Evolutionary conservation across 2,797 vertebrate species (phyloP), one percentile per base, ranked within the genome.

Genomic region (Neosalanx taihuensis): DNA sequence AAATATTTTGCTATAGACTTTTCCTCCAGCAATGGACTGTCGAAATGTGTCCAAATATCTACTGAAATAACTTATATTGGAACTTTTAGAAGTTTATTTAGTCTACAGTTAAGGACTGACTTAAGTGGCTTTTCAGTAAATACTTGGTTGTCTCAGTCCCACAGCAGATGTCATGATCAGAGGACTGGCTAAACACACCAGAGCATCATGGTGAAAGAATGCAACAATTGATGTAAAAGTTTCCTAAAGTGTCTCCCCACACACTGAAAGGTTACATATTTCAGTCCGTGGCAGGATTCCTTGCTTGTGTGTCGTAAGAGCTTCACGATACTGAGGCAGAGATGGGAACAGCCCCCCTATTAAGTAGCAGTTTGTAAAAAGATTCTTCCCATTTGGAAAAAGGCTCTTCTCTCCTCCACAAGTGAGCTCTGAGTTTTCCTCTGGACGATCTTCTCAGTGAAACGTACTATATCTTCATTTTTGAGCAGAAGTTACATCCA

Each of bases 281-380:
- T 94, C 89, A 93, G 87, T 84, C 84, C 72, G 89, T 93, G 93
- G 94, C 93, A 93, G 83, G 82, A 75, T 80, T 91, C 93, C 93
- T 93, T 91, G 91, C 90, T 90, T 87, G 84, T 88, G 91, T 96
- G 95, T 94, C 95, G 94, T 95, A 93, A 96, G 92, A 88, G 93
- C 92, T 92, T 90, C 23, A 87, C 90, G 90, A 90, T 88, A 79
- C 84, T 85, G 85, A 80, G 83, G 80, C 85, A 85, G 92, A 85
- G 85, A 80, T 84, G 92, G 95, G 94, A 93, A 87, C 95, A 91
- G 93, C 95, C 95, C 95, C 23, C 95, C 94, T 91, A 88, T 97
- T 98, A 98, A 98, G 95, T 91, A 95, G 94, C 94, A 85, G 91
- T 85, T 87, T 84, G 92, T 84, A 89, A 87, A 89, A 90, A 93